Conservation (phyloP, 1,140 invertebrate genomes). For the Zaprionus ornatus region DNA sequence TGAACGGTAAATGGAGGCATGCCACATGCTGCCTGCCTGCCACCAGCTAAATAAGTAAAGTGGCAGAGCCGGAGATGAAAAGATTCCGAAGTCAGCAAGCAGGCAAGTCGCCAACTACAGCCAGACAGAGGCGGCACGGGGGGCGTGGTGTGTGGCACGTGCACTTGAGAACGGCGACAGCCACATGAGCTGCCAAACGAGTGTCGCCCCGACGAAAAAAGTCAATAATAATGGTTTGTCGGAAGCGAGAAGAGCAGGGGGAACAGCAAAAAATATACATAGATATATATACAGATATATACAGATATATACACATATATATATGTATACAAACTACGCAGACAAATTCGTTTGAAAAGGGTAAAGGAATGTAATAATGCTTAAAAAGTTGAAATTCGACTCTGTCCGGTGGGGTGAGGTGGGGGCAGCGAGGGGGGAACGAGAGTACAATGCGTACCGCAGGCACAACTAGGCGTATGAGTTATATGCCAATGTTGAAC, state of each 20-base stretch:
- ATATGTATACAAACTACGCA: constrained; percentile 59
- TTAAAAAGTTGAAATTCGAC: constrained; percentile 80
- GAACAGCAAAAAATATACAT: constrained; percentile 6
- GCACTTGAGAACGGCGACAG: constrained; percentile 71
- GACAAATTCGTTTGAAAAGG: constrained; percentile 81
- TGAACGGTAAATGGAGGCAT: constrained; percentile 59
- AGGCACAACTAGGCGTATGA: constrained; percentile 69
- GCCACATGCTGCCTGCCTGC: constrained; percentile 58
- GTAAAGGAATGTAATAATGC: constrained; percentile 82
- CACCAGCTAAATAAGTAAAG: constrained; percentile 63
- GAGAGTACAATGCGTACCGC: constrained; percentile 17
- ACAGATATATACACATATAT: constrained; percentile 35
- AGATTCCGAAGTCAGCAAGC: constrained; percentile 15
- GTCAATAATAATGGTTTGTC: constrained; percentile 76
- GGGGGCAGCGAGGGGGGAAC: not conserved
- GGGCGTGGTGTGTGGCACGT: constrained; percentile 53
- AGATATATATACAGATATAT: not conserved
- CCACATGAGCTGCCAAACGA: constrained; percentile 43
- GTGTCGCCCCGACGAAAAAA: constrained; percentile 48
- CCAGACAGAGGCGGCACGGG: too few relatives aligned
- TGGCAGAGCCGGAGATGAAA: constrained; percentile 35
- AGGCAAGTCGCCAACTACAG: constrained; percentile 42
- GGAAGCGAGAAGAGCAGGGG: not conserved
- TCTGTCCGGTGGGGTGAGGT: not conserved
- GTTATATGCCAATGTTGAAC: constrained; percentile 72